Evolutionary conservation across 2,797 vertebrate species (phyloP).

Genomic region (Cossypha heuglini): DNA sequence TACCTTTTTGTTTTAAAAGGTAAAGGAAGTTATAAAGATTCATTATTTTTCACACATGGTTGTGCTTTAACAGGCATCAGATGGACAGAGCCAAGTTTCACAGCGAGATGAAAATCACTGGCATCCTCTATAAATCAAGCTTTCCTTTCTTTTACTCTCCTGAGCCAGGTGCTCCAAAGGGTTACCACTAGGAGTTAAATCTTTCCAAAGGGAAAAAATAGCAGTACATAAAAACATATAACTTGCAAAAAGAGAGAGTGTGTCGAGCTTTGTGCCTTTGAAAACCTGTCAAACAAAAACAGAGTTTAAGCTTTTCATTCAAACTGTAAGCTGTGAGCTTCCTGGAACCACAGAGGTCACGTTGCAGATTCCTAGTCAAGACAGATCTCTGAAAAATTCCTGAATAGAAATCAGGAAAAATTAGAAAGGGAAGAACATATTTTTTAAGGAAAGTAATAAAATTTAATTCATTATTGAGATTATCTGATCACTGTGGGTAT

Average conservation of each 20-base stretch:
- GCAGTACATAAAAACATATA: background rate
- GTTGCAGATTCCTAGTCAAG: background rate
- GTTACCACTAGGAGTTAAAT: background rate
- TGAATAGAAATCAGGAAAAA: background rate
- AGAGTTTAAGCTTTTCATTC: background rate
- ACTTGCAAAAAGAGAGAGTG: background rate
- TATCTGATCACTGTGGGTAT: background rate
- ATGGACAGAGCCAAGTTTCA: conserved; percentile 44
- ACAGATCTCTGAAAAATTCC: background rate
- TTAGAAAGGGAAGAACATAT: background rate
- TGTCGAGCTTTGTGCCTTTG: background rate
- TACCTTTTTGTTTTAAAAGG: background rate
- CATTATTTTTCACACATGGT: conserved; percentile 56
- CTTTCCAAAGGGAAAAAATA: background rate
- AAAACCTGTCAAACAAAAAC: background rate
- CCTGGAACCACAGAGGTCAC: background rate
- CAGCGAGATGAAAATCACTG: conserved; percentile 7
- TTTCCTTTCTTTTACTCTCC: conserved; percentile 27
- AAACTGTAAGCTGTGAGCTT: background rate
- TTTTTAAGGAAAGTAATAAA: background rate
- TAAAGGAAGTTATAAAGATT: conserved; percentile 37
- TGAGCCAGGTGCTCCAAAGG: background rate
- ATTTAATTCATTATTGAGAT: background rate
- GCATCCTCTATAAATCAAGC: conserved; percentile 39
- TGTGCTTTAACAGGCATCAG: conserved; percentile 57